Evolutionary conservation across 2,888 invertebrate genomes (phyloP).

Genomic region (Aethes cnicana): DNA sequence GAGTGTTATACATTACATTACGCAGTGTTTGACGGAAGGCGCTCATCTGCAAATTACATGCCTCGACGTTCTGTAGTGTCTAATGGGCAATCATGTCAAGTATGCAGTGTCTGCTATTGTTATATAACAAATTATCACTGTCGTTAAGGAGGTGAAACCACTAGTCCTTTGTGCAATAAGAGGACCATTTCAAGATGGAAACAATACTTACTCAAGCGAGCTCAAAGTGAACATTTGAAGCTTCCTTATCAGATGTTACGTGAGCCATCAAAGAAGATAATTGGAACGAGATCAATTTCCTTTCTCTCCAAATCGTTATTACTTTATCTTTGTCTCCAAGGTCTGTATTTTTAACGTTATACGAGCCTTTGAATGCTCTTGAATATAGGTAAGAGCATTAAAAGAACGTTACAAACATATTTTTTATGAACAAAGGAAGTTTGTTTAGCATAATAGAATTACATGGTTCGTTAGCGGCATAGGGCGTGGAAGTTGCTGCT

Average conservation of each 20-base stretch:
- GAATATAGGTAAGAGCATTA: conserved; percentile 10
- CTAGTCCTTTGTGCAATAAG: conserved; percentile 17
- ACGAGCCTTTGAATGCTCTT: conserved; percentile 19
- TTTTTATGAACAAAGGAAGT: conserved; percentile 19
- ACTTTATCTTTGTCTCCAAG: conserved; percentile 16
- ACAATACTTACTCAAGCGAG: background rate
- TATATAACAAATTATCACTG: conserved; percentile 22
- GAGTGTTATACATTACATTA: conserved; percentile 3
- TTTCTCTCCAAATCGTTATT: conserved; percentile 16
- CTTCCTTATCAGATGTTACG: conserved; percentile 13
- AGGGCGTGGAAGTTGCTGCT: conserved; percentile 39
- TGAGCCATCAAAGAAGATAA: conserved; percentile 23
- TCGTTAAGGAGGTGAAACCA: conserved; percentile 24
- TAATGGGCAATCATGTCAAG: conserved; percentile 24
- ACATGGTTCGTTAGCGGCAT: conserved; percentile 23
- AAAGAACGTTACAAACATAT: conserved; percentile 16
- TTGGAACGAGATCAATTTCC: conserved; percentile 28
- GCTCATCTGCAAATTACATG: conserved; percentile 25
- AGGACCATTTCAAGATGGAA: conserved; percentile 7
- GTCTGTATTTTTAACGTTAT: conserved; percentile 15
- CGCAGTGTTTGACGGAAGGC: conserved; percentile 16
- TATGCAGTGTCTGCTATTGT: conserved; percentile 23
- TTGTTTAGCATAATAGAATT: conserved; percentile 23
- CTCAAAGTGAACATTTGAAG: conserved; percentile 16
- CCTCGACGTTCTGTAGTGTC: conserved; percentile 22